Base-by-base conservation (phyloP, 1,140 invertebrate genomes). In the Formica exsecta region DNA sequence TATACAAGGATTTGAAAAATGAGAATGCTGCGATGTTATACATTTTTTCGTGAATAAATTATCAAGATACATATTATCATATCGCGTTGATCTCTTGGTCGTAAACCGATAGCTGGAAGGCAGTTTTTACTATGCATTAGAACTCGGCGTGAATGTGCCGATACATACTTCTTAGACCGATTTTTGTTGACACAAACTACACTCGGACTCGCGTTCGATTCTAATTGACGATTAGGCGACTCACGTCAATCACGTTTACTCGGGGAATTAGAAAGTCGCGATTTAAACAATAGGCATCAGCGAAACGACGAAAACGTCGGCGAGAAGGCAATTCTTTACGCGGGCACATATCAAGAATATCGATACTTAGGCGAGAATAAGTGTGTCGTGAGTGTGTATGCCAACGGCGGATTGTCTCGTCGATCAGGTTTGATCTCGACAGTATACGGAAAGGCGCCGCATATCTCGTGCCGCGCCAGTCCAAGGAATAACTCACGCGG, bases 351-450 rank as follows among this genome's bases (percentile, higher is more conserved):
- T 65, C 57, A 76, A 38, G 73, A 36, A 65, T 65, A 64, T 29
- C 16, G 38, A 22, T 32, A 44, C 25, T 76, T 64, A 74, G 3
- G 29, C 57, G 57, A 59, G 73, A 61, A 61, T 61, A 66, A 41
- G 16, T 9, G 44, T 65, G 29, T 48, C 61, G 61, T 6, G n/a
- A 65, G 16, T 32, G 32, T 51, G n/a, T 54, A 51, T 44, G 19
- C 51, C 59, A 48, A 74, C 80, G 29, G 91, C 87, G 61, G 65
- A 80, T 71, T 61, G 75, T 71, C 59, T 73, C 54, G 66, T 86
- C 59, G 68, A 86, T 83, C 77, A 59, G 36, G 61, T 59, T 71
- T 48, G 84, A 74, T 86, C 68, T 36, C 22, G 79, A 59, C 68
- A 41, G 38, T 54, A 62, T 41, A 85, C 74, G 85, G 54, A 54